Evolutionary conservation across 2,113 vertebrate species (phyloP).

Genomic region (Emydocephalus ijimae): DNA sequence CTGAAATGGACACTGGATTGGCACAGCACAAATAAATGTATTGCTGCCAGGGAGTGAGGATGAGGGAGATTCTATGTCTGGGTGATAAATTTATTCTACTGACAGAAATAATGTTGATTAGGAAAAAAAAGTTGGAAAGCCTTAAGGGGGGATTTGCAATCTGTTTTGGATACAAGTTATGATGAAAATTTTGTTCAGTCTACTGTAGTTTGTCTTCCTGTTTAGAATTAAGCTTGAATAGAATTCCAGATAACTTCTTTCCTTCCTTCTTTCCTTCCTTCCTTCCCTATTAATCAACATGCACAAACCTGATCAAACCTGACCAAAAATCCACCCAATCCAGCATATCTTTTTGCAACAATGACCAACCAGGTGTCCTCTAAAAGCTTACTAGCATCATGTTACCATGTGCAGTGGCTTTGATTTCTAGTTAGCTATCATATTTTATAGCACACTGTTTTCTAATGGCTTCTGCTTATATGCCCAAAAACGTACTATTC

Average conservation of each 20-base stretch:
- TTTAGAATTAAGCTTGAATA: not conserved
- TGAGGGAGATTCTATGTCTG: not conserved
- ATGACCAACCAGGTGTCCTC: not conserved
- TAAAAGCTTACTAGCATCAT: not conserved
- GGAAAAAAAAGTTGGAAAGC: not conserved
- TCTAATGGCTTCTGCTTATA: not conserved
- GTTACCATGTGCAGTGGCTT: not conserved
- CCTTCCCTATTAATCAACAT: not conserved
- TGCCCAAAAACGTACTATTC: not conserved
- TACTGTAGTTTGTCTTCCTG: not conserved
- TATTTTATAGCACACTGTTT: not conserved
- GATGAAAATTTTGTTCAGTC: not conserved
- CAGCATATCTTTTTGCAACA: not conserved
- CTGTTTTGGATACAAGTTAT: not conserved
- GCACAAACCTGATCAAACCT: not conserved
- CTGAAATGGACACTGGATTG: slow-evolving; percentile 17
- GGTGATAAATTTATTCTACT: not conserved
- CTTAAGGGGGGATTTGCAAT: not conserved
- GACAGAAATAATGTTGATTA: not conserved
- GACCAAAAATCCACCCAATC: not conserved
- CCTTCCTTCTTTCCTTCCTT: not conserved
- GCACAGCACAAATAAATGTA: not conserved
- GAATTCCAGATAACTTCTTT: not conserved
- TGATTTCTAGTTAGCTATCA: not conserved
- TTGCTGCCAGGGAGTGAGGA: not conserved